These are phyloP conservation scores for Dendrocincla tyrannina DNA, from an alignment of 2,797 vertebrate species.

Conservation along the genomic window DNA sequence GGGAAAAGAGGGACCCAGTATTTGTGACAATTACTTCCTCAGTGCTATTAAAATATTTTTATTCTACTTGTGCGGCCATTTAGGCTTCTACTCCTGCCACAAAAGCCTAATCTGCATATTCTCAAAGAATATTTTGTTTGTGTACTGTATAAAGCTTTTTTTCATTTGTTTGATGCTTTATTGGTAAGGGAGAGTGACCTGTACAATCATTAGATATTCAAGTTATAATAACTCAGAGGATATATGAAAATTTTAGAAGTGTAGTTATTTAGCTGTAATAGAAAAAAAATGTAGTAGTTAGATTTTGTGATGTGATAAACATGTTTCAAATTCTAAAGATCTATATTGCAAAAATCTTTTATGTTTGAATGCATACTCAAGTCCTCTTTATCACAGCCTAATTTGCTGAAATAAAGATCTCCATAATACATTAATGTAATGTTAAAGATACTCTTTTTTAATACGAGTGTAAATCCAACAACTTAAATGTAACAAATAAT, in stretches of 20 bases:
- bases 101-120: background rate
- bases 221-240: background rate
- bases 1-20: background rate
- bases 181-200: background rate
- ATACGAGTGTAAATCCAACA: background rate
- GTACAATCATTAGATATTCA: background rate
- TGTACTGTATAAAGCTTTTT: background rate
- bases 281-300: background rate
- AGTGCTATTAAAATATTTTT: background rate
- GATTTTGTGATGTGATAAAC: background rate
- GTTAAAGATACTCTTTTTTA: conserved; percentile 32
- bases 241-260: background rate
- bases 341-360: background rate
- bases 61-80: background rate
- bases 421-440: background rate
- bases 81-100: background rate
- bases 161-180: background rate
- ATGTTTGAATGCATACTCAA: background rate
- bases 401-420: conserved; percentile 25
- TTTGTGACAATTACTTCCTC: background rate
- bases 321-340: background rate
- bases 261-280: background rate
- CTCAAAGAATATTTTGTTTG: background rate
- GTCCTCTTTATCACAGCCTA: background rate
- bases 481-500: conserved; percentile 25